phyloP scores from a whole-genome alignment of 2,888 invertebrate species.

The Trisateles emortualis region DNA sequence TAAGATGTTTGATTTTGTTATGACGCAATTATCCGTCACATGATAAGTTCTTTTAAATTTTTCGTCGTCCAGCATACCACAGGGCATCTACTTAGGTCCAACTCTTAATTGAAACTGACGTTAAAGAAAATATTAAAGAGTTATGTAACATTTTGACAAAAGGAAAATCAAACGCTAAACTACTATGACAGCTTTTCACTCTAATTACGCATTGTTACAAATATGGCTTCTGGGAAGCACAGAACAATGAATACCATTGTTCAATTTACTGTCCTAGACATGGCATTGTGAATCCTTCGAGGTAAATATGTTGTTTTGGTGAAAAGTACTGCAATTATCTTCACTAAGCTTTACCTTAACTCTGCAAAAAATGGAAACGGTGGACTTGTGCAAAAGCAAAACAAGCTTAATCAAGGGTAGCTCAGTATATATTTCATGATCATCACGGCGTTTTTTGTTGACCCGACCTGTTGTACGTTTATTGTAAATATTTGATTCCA shows the following conservation, averaged over 20 bases:
- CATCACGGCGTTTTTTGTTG: no score
- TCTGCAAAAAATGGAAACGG: no score
- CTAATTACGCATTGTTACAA: slow-evolving; percentile 34
- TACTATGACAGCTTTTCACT: slow-evolving; percentile 33
- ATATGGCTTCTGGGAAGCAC: slow-evolving; percentile 26
- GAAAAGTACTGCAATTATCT: not conserved
- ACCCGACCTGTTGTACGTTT: no score
- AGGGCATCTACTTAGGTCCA: not conserved
- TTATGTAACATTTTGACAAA: slow-evolving; percentile 16
- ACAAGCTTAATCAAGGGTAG: no score
- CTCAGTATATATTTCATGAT: no score
- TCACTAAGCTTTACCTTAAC: not conserved
- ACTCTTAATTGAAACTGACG: not conserved
- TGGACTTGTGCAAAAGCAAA: no score
- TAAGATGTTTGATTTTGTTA: not conserved
- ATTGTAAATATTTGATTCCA: no score
- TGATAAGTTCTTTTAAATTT: not conserved
- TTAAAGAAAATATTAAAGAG: not conserved
- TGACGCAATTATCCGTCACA: not conserved
- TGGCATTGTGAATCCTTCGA: slow-evolving; percentile 8
- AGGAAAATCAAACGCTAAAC: slow-evolving; percentile 15
- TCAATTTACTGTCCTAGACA: slow-evolving; percentile 13
- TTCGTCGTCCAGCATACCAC: not conserved
- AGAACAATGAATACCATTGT: slow-evolving; percentile 34
- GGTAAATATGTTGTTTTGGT: slow-evolving; percentile 1